Base-by-base conservation (phyloP, 2,113 vertebrate species). In the Xerus inauris region DNA sequence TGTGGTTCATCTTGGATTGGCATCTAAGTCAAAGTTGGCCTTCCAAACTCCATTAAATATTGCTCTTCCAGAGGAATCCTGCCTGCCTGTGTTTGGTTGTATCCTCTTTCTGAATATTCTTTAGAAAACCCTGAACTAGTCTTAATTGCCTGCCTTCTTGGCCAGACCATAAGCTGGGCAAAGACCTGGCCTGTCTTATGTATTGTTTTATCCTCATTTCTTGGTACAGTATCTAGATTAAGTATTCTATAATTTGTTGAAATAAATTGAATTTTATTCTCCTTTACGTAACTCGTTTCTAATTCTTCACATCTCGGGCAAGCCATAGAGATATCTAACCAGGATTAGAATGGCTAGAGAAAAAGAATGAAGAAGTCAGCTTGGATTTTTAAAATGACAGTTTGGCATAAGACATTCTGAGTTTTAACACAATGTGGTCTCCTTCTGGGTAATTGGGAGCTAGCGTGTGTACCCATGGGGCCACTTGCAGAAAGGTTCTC, bases 361-460 rank as follows among this genome's bases (percentile, higher is more conserved):
- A 73, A 57, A 80, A 67, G 64, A 94, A 73, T 72, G 80, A 79
- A 83, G 80, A 79, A 83, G 81, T 82, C 75, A 83, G 69, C 24
- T 26, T 94, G 73, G 59, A 75, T 79, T 96, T 95, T 81, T 92
- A n/a, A 97, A 94, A 81, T 95, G 75, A 76, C 57, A 80, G 85
- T 77, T 94, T 87, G 76, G 38, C 59, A 13, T n/a, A 26, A 62
- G 28, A 62, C 30, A 6, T 71, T 94, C 49, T 71, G 35, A 87
- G 42, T 75, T 94, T 87, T 86, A 64, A 26, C n/a, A 17, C 16
- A 35, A 17, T 40, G n/a, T 16, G 19, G 75, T 59, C 24, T 82
- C 72, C n/a, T 72, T 35, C 71, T 62, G 62, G 47, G 28, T 69
- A 65, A 49, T 75, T 40, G 47, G 35, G 69, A 75, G 57, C 45